Conservation (phyloP, 2,113 vertebrate species). For the Panthera tigris region DNA sequence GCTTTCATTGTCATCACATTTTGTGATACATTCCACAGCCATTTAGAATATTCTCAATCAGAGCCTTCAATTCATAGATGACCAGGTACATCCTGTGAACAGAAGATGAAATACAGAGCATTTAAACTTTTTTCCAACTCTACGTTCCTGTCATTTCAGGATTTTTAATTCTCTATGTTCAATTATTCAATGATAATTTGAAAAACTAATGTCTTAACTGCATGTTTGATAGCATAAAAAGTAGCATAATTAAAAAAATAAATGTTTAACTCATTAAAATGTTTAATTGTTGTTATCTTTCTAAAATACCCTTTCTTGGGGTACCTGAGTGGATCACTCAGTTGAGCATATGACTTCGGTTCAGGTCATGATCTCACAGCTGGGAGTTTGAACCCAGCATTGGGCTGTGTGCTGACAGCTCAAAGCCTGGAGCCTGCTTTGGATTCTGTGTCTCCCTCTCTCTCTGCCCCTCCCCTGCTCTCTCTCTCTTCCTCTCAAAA, state of each 20-base stretch:
- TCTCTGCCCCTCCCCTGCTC: no score
- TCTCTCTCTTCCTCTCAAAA: no score
- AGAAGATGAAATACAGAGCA: neutral
- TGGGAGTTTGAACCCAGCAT: no score
- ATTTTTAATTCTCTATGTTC: neutral
- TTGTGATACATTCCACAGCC: neutral
- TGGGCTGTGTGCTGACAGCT: no score
- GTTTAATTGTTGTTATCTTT: neutral
- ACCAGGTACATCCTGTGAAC: neutral
- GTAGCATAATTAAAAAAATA: neutral
- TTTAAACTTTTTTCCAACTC: neutral
- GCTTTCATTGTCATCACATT: neutral
- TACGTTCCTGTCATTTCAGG: neutral
- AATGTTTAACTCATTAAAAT: conserved; percentile 8
- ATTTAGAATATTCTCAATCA: neutral
- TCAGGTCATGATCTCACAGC: no score
- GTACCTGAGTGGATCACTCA: no score
- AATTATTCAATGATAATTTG: neutral
- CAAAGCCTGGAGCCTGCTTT: no score
- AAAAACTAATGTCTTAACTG: neutral
- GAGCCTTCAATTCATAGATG: neutral
- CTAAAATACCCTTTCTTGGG: neutral
- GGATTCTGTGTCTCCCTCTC: no score
- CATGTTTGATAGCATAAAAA: neutral
- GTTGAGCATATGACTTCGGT: no score